Evolutionary conservation across 2,888 invertebrate species (phyloP), one percentile per base, ranked within the genome.

Genomic region (Nymphalis c-album): DNA sequence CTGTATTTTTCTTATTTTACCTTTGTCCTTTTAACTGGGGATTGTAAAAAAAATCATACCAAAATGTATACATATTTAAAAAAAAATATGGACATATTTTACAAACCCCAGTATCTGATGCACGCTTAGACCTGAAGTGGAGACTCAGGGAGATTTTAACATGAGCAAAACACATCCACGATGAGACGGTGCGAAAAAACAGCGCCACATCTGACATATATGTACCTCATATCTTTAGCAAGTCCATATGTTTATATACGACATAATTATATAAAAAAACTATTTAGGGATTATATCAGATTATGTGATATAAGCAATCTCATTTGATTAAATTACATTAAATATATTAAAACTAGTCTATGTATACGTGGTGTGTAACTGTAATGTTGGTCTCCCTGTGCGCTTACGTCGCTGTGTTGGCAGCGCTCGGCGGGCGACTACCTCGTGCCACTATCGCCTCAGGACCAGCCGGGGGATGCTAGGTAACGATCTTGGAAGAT

Each of bases 381-480:
- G 70, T 70, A 68, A 72, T 73, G 74, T 74, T 63, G 70, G 70
- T 76, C 74, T 84, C 85, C 84, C 83, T 80, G 82, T 78, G 84
- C 81, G 82, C 74, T 74, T 78, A 81, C 82, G 83, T 85, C 84
- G 86, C 87, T 86, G 89, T 89, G 91, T 90, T 87, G 88, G 85
- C 91, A 91, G 91, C 87, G 85, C 80, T 82, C 85, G 83, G 85
- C 85, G 76, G 86, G 88, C 76, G 92, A 93, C 90, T 93, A 93
- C 90, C 87, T 93, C 80, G 92, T 91, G 85, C 92, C 93, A 80
- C 86, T 87, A 85, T 83, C 90, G 75, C 87, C 90, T 77, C 84
- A 82, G 84, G 89, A 88, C 80, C 80, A 84, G 78, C 78, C 84
- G 77, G 75, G 82, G 71, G 82, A 76, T 75, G 80, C 80, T 88